Base-by-base conservation (phyloP, 2,888 invertebrate genomes). In the Philopedon plagiatum region DNA sequence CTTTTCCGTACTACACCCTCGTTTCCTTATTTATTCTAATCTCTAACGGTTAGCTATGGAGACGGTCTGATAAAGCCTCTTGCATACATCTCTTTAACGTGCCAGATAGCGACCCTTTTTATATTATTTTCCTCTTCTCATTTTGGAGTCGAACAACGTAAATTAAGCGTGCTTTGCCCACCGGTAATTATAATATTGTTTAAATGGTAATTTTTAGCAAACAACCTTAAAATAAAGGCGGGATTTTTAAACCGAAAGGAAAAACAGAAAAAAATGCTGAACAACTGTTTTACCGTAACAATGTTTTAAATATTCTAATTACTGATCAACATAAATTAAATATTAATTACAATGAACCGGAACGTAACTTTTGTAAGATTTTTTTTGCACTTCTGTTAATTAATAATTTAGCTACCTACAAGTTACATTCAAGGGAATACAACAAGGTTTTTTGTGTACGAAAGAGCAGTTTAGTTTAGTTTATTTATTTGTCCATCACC, bases 11-110 rank as follows among this genome's bases (percentile, higher is more conserved):
- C 19, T 46, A 19, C 63, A 49, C 63, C 63, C 34, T 34, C 34
- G 51, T 63, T 63, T 63, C 63, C 63, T 63, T 63, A 63, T 63
- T 63, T 63, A 63, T 51, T 63, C 63, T 63, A 63, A 63, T 63
- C 63, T 63, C 51, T 49, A 51, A 23, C 63, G 34, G 49, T 63
- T 51, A 34, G 51, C 49, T 63, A 29, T n/a, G 37, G 32, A 51
- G 49, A 37, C 37, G 63, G n/a, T 13, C 63, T 57, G 63, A 63
- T 63, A 63, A 63, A 51, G 21, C 39, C 51, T 34, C 23, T 32
- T 37, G 32, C 49, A 62, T 62, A 62, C 46, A 62, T 44, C 61
- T 62, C 26, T 46, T 46, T 62, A 44, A 46, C 46, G 61, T 62
- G 18, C 32, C 44, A 11, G 32, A 62, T 57, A 34, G 37, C 57